phyloP scores from a whole-genome alignment of 2,797 vertebrate species.

The Emys orbicularis region DNA sequence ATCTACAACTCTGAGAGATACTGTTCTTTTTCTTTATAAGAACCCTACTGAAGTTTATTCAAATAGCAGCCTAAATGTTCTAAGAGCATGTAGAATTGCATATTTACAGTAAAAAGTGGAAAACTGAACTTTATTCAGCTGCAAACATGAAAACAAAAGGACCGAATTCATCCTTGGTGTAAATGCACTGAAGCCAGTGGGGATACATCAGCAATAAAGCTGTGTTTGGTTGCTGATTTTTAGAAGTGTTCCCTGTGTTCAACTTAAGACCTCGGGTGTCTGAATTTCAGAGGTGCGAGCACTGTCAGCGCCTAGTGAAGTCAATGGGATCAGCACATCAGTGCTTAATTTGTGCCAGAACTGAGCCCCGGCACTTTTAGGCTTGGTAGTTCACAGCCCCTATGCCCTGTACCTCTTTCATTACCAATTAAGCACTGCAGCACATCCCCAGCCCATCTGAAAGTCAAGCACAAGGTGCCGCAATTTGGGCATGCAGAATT shows the following conservation, averaged over 20 bases:
- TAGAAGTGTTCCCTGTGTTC: not conserved
- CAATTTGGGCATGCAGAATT: not conserved
- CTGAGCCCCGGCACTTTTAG: too few relatives aligned
- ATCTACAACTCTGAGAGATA: too few relatives aligned
- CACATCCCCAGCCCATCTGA: not conserved
- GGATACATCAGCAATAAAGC: not conserved
- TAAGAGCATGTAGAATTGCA: not conserved
- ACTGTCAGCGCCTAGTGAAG: not conserved
- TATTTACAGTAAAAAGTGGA: not conserved
- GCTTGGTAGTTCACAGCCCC: too few relatives aligned
- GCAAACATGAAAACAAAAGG: not conserved
- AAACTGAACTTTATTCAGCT: rapidly evolving
- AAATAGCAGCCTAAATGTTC: not conserved
- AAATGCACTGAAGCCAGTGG: not conserved
- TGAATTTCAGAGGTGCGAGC: not conserved
- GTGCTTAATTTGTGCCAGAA: too few relatives aligned
- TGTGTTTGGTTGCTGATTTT: not conserved
- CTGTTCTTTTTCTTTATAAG: not conserved
- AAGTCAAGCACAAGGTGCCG: not conserved
- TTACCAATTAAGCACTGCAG: not conserved
- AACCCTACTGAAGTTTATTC: not conserved
- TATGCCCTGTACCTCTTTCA: too few relatives aligned
- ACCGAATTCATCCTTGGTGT: not conserved
- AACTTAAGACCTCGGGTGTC: not conserved
- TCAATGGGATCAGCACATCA: not conserved